Percentiles rank a stretch among this genome's conserved stretches.
phyloP scores from a whole-genome alignment of 2,888 invertebrate species.

The Aproaerema taeniolella region DNA sequence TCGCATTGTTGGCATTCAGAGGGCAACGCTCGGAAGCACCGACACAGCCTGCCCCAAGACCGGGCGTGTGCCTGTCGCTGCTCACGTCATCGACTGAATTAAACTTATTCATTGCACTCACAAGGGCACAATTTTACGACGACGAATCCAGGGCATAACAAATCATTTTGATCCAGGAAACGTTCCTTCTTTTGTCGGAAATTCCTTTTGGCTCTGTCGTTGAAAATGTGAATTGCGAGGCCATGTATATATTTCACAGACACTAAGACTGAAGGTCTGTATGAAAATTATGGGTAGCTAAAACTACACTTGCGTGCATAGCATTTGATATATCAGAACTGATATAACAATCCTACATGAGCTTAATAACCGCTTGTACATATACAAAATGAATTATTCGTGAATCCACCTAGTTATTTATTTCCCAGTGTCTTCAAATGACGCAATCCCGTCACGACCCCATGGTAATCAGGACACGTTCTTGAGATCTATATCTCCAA shows the following conservation, averaged over 20 bases:
- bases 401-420: too few species aligned
- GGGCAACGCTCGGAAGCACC: constrained; percentile 48
- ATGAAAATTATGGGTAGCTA: too few species aligned
- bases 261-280: too few species aligned
- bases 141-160: not conserved
- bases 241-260: too few species aligned
- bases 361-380: not conserved
- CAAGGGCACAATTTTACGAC: constrained; percentile 6
- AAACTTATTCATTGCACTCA: constrained; percentile 43
- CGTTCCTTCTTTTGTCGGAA: not conserved
- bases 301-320: too few species aligned
- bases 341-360: too few species aligned
- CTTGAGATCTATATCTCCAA: constrained; percentile 17
- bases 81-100: constrained; percentile 60
- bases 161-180: too few species aligned
- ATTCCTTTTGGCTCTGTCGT: too few species aligned
- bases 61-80: constrained; percentile 16
- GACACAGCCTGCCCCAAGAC: constrained; percentile 40
- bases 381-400: not conserved
- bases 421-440: constrained; percentile 17
- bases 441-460: constrained; percentile 29
- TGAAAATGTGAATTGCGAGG: too few species aligned
- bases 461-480: constrained; percentile 28
- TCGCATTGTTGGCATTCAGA: constrained; percentile 53
- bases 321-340: too few species aligned